phyloP scores from a whole-genome alignment of 2,888 invertebrate species.

The Morpho achilles region DNA sequence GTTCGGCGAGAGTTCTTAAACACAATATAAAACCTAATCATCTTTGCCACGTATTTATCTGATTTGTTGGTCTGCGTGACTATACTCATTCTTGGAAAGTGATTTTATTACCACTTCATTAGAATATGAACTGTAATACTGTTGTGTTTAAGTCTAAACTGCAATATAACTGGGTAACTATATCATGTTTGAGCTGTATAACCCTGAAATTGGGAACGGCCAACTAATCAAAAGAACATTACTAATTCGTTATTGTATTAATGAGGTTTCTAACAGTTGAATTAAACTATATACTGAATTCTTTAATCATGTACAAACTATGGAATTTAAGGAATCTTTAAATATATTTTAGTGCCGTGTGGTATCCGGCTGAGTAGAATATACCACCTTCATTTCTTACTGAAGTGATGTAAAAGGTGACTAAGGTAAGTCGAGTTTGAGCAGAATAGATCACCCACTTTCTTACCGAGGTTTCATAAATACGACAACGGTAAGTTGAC shows the following conservation, averaged over 20 bases:
- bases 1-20: not conserved
- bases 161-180: constrained; percentile 37
- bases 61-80: constrained; percentile 70
- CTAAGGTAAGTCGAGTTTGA: too few species aligned
- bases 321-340: too few species aligned
- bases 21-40: constrained; percentile 42
- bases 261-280: constrained; percentile 14
- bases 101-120: constrained; percentile 54
- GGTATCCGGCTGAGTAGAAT: too few species aligned
- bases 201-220: constrained; percentile 62
- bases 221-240: constrained; percentile 58
- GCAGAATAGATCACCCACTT: too few species aligned
- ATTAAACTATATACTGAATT: not conserved
- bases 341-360: too few species aligned
- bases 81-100: constrained; percentile 60
- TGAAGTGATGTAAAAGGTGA: too few species aligned
- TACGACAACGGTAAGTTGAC: too few species aligned
- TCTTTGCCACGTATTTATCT: constrained; percentile 54
- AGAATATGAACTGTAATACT: constrained; percentile 45
- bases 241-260: constrained; percentile 47
- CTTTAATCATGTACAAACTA: not conserved
- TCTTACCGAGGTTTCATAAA: too few species aligned
- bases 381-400: too few species aligned
- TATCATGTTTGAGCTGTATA: constrained; percentile 65
- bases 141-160: constrained; percentile 42